Base-by-base conservation (phyloP, 2,113 vertebrate genomes). In the Brachyhypopomus occidentalis region DNA sequence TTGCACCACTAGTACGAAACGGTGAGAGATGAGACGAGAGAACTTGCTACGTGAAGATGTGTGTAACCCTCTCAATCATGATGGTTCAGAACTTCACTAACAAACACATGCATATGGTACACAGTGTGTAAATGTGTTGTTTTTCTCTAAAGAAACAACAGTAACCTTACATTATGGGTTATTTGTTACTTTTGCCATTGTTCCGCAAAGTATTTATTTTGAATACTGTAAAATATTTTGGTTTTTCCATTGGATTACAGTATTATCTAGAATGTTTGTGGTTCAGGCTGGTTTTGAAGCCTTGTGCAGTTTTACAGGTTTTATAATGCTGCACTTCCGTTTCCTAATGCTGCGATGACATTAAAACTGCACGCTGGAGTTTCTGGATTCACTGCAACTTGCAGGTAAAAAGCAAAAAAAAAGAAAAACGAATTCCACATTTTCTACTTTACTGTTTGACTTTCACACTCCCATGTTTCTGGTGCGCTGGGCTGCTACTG, bases 401-500 rank as follows among this genome's bases (percentile, higher is more conserved):
- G 41, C 41, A 45, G 5, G 38, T 38, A 38, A 48, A 48, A 11
- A 9, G 41, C 41, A 52, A 11, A 8, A 52, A 14, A 12, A 52
- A 52, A 12, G 12, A 52, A 6, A 45, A 45, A 30, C 3, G 5
- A 45, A 45, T 73, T 17, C 20, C 20, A 8, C 59, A 41, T 23
- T 7, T 62, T 30, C 30, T 63, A 83, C 45, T 59, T 38, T 64
- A 67, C 25, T 48, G 5, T 62, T 12, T 11, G 14, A 52, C 8
- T 83, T 74, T 72, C 55, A 77, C 66, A 56, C 64, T 23, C 2
- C 9, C 17, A 52, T 52, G 12, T 80, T 45, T 23, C 16, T 19
- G 58, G 5, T 79, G 72, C 76, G 64, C 62, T 77, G 77, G 84
- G 75, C 41, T 81, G 59, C 36, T 17, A 12, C 67, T 74, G 16